Evolutionary conservation across 35 echinoderm and acorn worm genomes (phyloP).

Genomic region (Stichopus chloronotus): DNA sequence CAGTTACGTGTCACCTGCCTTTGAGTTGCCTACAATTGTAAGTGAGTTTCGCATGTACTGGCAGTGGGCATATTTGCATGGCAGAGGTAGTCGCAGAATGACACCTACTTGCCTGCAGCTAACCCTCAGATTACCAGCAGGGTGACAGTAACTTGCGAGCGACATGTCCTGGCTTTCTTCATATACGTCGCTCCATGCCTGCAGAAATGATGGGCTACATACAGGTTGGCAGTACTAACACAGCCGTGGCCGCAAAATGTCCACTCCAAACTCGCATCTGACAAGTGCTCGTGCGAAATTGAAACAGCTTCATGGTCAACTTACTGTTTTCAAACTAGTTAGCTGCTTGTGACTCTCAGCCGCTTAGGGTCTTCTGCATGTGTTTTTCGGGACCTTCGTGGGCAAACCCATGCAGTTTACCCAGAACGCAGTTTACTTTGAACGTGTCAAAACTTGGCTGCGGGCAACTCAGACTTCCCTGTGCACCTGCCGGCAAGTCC

Average conservation of each 20-base stretch:
- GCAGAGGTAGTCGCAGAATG: conserved; percentile 3
- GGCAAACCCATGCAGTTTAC: no score
- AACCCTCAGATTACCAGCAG: conserved; percentile 35
- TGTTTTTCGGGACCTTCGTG: no score
- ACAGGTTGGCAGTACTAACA: background rate
- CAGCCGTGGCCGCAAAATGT: background rate
- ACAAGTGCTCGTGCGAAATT: background rate
- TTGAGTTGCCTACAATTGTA: background rate
- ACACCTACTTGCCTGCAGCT: background rate
- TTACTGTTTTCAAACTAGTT: conserved; percentile 9
- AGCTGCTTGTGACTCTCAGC: background rate
- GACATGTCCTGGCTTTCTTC: conserved; percentile 21
- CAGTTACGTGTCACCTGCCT: background rate
- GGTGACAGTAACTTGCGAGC: background rate
- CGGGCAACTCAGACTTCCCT: background rate
- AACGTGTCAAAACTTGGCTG: background rate
- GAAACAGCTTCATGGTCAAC: background rate
- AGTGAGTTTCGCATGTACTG: background rate
- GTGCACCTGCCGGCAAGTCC: background rate
- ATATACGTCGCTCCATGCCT: background rate
- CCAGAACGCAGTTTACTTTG: no score
- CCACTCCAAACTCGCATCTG: background rate
- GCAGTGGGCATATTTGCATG: background rate
- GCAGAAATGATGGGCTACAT: background rate
- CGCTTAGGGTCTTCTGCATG: background rate